Evolutionary conservation across 2,113 vertebrate genomes (phyloP), one percentile per base, ranked within the genome.

Genomic region (Phoxinus phoxinus): DNA sequence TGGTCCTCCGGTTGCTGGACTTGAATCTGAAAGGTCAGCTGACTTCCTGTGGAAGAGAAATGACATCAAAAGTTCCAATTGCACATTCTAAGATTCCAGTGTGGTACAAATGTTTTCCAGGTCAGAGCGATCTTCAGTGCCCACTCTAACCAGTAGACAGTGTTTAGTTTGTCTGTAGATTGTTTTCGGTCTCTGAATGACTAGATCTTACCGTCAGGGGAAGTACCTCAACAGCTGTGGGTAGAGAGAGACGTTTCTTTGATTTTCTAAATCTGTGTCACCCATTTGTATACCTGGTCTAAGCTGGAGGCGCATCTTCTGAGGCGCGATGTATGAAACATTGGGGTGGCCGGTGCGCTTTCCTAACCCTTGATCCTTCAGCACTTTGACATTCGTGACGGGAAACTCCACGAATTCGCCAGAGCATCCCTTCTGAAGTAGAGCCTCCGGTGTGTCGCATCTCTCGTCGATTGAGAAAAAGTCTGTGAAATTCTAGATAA

Each of bases 1-100:
- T 99, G 97, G 92, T 99, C 97, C 91, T 98, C 97, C 0, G 94
- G 96, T 90, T 97, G 97, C 61, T 96, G 96, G 84, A 99, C 95
- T 83, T 95, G 94, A 37, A 99, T 95, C 92, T 97, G 96, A 88
- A 99, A 95, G 13, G 94, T 97, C 92, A 97, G 90, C 84, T 95
- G 94, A 87, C 93, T 93, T 84, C 97, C 98, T 97, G 85, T 44
- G 48, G 10, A 89, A 75, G 1, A 76, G 12, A 61, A 21, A 53
- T 30, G 35, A 46, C 41, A 77, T 41, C 44, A 65, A 67, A 67
- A 19, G 48, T 61, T 11, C 4, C 10, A 51, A 51, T 17, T 51
- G 48, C 48, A n/a, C 25, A 32, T 32, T 35, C 19, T 71, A 51
- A 81, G 59, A 48, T 56, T 83, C 65, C 46, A 58, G 48, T 37